A percentile compares a stretch with the other conserved stretches of the same genome.
Conservation (phyloP, 2,888 invertebrate species). For the Stenolophus ochropezus region DNA sequence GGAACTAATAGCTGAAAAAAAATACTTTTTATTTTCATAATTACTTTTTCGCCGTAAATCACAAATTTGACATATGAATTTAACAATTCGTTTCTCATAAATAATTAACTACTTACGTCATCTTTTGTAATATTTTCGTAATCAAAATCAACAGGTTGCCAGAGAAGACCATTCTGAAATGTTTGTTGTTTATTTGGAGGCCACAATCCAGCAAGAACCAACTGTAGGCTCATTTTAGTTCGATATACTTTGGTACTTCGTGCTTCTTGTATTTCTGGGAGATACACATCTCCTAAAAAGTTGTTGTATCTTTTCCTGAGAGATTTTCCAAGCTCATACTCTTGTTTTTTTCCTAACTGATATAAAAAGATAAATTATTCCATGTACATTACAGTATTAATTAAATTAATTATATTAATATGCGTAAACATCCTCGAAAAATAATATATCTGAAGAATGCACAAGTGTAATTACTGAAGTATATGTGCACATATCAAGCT, state of each 20-base stretch:
- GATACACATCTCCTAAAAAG: conserved; percentile 70
- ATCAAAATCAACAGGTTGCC: conserved; percentile 64
- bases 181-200: conserved; percentile 72
- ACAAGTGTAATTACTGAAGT: too few species aligned
- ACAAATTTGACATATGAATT: too few species aligned
- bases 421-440: too few species aligned
- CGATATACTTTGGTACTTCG: conserved; percentile 80
- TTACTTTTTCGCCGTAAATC: too few species aligned
- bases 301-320: conserved; percentile 71
- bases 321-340: conserved; percentile 71
- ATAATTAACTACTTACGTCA: conserved; percentile 4
- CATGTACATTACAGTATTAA: too few species aligned
- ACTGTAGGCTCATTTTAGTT: conserved; percentile 81
- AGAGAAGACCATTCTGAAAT: conserved; percentile 55
- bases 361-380: background rate
- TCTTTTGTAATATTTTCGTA: conserved; percentile 43
- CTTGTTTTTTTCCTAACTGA: conserved; percentile 70
- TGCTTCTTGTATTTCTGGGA: conserved; percentile 72
- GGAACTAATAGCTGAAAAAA: conserved; percentile 36
- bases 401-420: too few species aligned
- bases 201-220: conserved; percentile 80
- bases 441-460: too few species aligned
- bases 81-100: too few species aligned
- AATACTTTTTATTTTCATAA: background rate
- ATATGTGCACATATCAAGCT: too few species aligned